phyloP scores from a whole-genome alignment of 2,113 vertebrate genomes.

The Myanophis thanlyinensis region DNA sequence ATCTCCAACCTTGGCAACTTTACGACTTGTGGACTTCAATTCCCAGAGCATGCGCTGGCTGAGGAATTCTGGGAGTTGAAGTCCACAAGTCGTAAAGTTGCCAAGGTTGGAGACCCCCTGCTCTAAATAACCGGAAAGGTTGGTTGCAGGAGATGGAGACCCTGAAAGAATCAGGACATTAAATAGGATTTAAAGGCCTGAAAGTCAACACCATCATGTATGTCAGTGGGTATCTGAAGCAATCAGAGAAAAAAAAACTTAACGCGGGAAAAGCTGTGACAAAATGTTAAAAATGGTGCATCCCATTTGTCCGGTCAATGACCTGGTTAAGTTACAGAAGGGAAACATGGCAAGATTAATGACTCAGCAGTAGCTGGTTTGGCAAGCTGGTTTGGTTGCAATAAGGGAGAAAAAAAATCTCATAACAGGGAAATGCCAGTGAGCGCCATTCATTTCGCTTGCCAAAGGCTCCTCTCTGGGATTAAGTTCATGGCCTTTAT shows the following conservation, averaged over 20 bases:
- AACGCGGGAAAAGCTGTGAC: neutral
- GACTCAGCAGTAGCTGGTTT: neutral
- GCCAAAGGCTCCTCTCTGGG: neutral
- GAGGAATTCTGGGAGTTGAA: no score
- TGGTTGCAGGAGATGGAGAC: neutral
- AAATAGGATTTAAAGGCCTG: neutral
- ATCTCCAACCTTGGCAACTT: no score
- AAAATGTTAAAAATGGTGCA: neutral
- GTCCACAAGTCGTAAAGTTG: no score
- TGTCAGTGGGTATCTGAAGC: neutral
- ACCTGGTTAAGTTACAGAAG: no score
- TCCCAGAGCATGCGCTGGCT: no score
- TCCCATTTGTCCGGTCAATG: neutral
- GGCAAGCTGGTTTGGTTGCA: neutral
- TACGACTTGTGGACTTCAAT: no score
- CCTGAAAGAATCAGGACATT: neutral
- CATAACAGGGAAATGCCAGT: neutral
- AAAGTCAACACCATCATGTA: neutral
- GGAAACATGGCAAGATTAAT: neutral
- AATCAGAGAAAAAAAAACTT: neutral
- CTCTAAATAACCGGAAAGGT: neutral
- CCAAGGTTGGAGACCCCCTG: no score
- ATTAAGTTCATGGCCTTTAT: neutral
- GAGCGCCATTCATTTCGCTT: neutral
- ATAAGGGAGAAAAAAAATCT: neutral